Evolutionary conservation across 1,140 invertebrate genomes (phyloP), one percentile per base, ranked within the genome.

Genomic region (Atopsyche davidsoni): DNA sequence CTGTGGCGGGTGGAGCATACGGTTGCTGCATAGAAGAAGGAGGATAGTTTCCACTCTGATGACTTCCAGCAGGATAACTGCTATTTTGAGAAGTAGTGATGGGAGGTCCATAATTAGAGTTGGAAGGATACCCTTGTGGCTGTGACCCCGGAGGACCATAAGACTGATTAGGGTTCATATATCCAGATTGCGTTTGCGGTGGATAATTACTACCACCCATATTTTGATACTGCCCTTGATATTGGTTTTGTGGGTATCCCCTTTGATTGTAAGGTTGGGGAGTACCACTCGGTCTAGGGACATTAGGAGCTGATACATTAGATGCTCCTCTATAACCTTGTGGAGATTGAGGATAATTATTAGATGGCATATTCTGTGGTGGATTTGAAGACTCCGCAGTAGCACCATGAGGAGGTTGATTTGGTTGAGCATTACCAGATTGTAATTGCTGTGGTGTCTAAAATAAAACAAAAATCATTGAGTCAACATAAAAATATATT

Each of bases 201-300:
- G 72, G 69, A 56, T 71, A 71, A 24, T 60, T 63, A 25, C 66
- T 65, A 19, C 67, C 65, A 23, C 63, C 22, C 44, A 48, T 63
- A 46, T 66, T 69, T 60, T 74, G 72, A 59, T 74, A 74, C 55
- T 74, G 72, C 13, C 68, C 69, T 62, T 73, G 72, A 60, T 74
- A 74, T 49, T 73, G 72, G 57, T 69, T 70, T 49, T 72, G 72
- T 22, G 66, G 66, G 48, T 74, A 74, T 41, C 70, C 69, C 50
- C 70, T 63, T 59, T 73, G 72, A 7, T 64, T 64, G 64, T 74
- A 73, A 39, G 69, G 69, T 45, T 73, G 70, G n/a, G 69, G 69
- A 25, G 70, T 66, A 51, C 72, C 65, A 40, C 67, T 67, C 25
- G 68, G 69, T 11, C 56, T 47, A 4, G 56, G 52, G 2, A 45